Percentiles rank a stretch among this genome's conserved stretches.
phyloP scores from a whole-genome alignment of 2,888 invertebrate genomes.

The Eilema caniola region DNA sequence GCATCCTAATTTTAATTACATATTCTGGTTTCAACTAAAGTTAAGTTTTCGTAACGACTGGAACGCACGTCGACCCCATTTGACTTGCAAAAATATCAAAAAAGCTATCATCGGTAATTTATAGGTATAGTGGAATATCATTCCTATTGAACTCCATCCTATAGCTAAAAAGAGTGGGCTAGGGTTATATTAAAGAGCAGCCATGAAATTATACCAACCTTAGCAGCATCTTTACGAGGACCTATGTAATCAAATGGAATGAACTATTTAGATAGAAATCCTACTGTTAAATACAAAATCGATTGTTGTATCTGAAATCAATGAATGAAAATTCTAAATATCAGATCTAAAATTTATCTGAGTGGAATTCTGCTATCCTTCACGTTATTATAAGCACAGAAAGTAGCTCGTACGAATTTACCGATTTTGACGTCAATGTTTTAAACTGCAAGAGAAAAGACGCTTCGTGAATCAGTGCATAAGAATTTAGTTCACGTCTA shows the following conservation, averaged over 20 bases:
- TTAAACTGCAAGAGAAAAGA: conserved; percentile 65
- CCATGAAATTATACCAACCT: neutral
- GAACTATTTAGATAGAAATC: neutral
- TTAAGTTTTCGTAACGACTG: neutral
- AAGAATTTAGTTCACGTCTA: conserved; percentile 53
- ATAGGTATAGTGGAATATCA: neutral
- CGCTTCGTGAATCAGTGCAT: conserved; percentile 63
- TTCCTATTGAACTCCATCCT: neutral
- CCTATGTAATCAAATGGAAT: neutral
- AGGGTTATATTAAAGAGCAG: neutral
- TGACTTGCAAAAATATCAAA: conserved; percentile 12
- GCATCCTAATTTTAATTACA: neutral
- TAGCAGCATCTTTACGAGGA: neutral
- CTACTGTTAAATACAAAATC: neutral
- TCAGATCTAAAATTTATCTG: conserved; percentile 28
- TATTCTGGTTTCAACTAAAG: neutral
- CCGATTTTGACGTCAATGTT: conserved; percentile 71
- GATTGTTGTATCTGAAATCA: neutral
- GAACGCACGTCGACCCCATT: conserved; percentile 10
- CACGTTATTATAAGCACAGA: conserved; percentile 53
- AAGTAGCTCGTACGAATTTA: conserved; percentile 58
- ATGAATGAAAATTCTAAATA: neutral
- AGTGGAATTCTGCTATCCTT: conserved; percentile 46
- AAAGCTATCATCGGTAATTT: conserved; percentile 4
- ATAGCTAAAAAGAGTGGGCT: neutral